Conservation (phyloP, 2,113 vertebrate genomes). For the Corvus moneduloides region DNA sequence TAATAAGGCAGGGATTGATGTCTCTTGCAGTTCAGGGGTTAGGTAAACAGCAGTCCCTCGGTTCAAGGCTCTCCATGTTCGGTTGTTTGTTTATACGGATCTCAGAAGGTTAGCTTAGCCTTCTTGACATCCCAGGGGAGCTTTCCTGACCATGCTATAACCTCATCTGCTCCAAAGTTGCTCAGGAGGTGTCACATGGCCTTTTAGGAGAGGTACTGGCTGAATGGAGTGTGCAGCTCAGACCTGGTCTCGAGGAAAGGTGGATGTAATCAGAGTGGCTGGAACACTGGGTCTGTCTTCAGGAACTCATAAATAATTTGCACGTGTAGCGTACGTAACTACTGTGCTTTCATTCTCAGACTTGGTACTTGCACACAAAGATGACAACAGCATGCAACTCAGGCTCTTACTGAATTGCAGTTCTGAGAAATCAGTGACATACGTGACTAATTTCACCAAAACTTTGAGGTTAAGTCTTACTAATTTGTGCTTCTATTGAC, state of each 20-base stretch:
- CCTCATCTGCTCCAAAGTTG: constrained; percentile 36
- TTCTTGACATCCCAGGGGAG: constrained; percentile 54
- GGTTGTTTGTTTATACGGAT: constrained; percentile 71
- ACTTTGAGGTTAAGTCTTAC: neutral
- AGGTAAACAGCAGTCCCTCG: constrained; percentile 71
- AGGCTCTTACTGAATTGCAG: neutral
- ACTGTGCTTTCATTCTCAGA: neutral
- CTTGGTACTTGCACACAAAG: neutral
- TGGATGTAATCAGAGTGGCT: neutral
- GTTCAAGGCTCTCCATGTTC: constrained; percentile 75
- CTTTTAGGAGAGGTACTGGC: neutral
- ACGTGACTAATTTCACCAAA: neutral
- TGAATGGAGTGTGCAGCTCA: neutral
- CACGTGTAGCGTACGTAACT: accelerated
- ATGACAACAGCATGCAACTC: accelerated
- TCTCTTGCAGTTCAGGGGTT: constrained; percentile 71
- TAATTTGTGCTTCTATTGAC: neutral
- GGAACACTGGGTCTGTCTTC: neutral
- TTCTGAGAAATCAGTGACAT: neutral
- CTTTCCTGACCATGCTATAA: constrained; percentile 57
- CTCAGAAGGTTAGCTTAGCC: constrained; percentile 68
- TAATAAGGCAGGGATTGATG: constrained; percentile 74
- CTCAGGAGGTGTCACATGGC: constrained; percentile 21
- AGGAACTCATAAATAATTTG: neutral
- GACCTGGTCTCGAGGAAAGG: neutral